phyloP scores from a whole-genome alignment of 2,888 invertebrate species.

The Agonopterix subpropinquella region DNA sequence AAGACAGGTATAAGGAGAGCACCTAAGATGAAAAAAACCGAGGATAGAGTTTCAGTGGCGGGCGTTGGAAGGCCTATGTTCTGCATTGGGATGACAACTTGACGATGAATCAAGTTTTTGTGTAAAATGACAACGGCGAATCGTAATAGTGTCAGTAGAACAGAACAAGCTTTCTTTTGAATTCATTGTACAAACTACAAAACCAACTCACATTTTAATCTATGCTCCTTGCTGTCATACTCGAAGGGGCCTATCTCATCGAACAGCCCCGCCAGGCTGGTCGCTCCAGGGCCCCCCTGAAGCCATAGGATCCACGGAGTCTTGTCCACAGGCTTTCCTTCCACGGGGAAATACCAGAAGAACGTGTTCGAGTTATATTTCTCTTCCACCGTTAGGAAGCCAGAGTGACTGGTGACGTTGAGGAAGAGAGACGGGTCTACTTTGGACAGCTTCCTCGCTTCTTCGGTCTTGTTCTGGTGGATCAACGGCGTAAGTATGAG shows the following conservation, averaged over 20 bases:
- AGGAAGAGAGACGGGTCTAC: constrained; percentile 45
- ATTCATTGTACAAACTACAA: not conserved
- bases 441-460: constrained; percentile 36
- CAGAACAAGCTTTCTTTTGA: not conserved
- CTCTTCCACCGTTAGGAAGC: constrained; percentile 81
- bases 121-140: too few species aligned
- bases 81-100: too few species aligned
- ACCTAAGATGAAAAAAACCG: too few species aligned
- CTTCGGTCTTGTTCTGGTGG: constrained; percentile 28
- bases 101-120: too few species aligned
- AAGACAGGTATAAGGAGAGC: too few species aligned
- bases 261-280: constrained; percentile 69
- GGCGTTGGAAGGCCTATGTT: too few species aligned
- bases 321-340: constrained; percentile 36
- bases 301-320: constrained; percentile 88
- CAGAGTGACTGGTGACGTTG: constrained; percentile 62
- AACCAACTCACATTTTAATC: constrained; percentile 38
- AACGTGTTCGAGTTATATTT: constrained; percentile 83
- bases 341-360: constrained; percentile 89
- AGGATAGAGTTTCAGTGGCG: too few species aligned
- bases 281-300: constrained; percentile 89
- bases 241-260: constrained; percentile 58
- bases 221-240: constrained; percentile 15
- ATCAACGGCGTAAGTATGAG: constrained; percentile 46
- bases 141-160: too few species aligned